These are phyloP conservation scores for Xanthostigma xanthostigma DNA, from an alignment of 2,888 invertebrate genomes.

Conservation along the genomic window DNA sequence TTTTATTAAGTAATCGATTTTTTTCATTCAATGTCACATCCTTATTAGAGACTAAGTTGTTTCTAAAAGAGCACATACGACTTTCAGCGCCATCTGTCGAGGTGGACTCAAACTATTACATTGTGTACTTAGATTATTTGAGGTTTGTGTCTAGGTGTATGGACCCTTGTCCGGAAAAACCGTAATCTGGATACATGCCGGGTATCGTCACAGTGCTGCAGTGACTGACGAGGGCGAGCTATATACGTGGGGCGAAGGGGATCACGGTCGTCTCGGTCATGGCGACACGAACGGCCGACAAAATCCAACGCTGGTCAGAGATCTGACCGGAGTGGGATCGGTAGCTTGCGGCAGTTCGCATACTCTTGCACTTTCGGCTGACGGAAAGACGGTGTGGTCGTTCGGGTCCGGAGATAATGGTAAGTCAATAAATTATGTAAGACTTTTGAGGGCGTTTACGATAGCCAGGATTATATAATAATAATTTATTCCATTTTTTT, in stretches of 20 bases:
- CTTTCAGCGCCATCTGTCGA: too few species aligned
- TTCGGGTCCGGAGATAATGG: conserved; percentile 41
- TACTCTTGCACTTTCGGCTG: conserved; percentile 34
- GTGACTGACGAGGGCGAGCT: conserved; percentile 37
- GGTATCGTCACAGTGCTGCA: conserved; percentile 40
- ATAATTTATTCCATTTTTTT: too few species aligned
- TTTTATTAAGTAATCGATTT: too few species aligned
- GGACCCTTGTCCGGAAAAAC: conserved; percentile 22
- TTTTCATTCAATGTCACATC: too few species aligned
- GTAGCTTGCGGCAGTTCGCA: conserved; percentile 40
- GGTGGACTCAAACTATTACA: too few species aligned
- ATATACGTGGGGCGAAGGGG: conserved; percentile 43
- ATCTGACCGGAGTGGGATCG: conserved; percentile 38
- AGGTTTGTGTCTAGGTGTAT: too few species aligned
- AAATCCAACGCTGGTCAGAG: conserved; percentile 40
- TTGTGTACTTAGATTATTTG: too few species aligned
- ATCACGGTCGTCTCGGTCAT: conserved; percentile 39
- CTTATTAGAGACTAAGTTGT: too few species aligned
- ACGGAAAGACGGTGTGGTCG: conserved; percentile 40
- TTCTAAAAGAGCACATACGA: too few species aligned
- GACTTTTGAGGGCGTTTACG: too few species aligned
- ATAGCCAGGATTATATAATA: too few species aligned
- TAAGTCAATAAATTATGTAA: too few species aligned
- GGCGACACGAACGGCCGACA: conserved; percentile 42
- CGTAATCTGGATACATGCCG: conserved; percentile 27